phyloP scores from a whole-genome alignment of 2,797 vertebrate genomes.

The Prunella strophiata region DNA sequence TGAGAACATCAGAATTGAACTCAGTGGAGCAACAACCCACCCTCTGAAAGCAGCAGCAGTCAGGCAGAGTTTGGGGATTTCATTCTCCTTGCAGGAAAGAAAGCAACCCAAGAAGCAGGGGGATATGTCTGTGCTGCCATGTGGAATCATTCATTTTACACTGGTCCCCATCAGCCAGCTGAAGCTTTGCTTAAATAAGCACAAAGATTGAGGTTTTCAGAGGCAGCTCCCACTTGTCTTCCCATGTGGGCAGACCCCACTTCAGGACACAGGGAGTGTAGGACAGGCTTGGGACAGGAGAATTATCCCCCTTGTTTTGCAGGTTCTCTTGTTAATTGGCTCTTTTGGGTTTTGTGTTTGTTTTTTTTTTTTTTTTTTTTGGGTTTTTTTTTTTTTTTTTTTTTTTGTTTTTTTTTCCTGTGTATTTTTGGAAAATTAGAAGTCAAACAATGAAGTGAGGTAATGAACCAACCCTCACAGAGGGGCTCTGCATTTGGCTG shows the following conservation, averaged over 20 bases:
- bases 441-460: not conserved
- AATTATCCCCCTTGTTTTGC: not conserved
- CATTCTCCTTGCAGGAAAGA: not conserved
- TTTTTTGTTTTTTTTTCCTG: not conserved
- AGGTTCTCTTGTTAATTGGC: not conserved
- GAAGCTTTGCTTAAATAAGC: constrained; percentile 7
- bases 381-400: not conserved
- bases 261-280: not conserved
- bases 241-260: not conserved
- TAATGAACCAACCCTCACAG: not conserved
- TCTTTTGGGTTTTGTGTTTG: not conserved
- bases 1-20: not conserved
- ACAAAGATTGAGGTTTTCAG: not conserved
- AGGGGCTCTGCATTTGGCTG: not conserved
- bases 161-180: not conserved
- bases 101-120: not conserved
- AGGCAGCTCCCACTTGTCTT: not conserved
- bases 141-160: not conserved
- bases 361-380: not conserved
- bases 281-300: rapidly evolving
- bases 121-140: not conserved
- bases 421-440: not conserved
- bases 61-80: constrained; percentile 1
- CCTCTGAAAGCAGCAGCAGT: not conserved
- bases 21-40: not conserved